phyloP scores from a whole-genome alignment of 1,140 invertebrate genomes.

The Drosophila quadrilineata region DNA sequence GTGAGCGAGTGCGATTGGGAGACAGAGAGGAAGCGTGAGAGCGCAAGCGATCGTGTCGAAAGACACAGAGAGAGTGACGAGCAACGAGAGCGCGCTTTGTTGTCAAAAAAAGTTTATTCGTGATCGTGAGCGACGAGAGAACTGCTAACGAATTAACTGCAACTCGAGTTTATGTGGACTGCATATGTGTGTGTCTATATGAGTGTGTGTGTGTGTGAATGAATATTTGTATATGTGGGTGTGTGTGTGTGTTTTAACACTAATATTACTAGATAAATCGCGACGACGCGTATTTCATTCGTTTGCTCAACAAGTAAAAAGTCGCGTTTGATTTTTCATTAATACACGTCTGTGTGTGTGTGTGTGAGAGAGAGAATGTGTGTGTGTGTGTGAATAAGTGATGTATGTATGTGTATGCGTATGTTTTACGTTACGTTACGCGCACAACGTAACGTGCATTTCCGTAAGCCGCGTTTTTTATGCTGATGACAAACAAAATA shows the following conservation, averaged over 20 bases:
- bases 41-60: not conserved
- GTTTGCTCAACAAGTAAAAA: conserved; percentile 10
- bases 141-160: not conserved
- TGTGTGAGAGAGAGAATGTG: not conserved
- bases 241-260: conserved; percentile 12
- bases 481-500: conserved; percentile 8
- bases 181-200: conserved; percentile 11
- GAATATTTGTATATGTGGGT: conserved; percentile 19
- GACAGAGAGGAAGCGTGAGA: not conserved
- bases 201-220: conserved; percentile 13
- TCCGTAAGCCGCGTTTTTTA: not conserved
- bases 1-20: conserved; percentile 3
- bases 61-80: not conserved
- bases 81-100: not conserved
- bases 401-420: conserved; percentile 15
- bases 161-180: not conserved
- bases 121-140: conserved; percentile 1
- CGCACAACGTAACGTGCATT: conserved; percentile 50
- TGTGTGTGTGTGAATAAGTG: conserved; percentile 8
- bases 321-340: conserved; percentile 13
- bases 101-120: conserved; percentile 9
- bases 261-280: not conserved
- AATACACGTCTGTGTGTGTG: not conserved
- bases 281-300: conserved; percentile 16
- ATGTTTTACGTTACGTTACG: conserved; percentile 57